Evolutionary conservation across 1,140 invertebrate species (phyloP).

Genomic region (Muscidifurax raptorellus): DNA sequence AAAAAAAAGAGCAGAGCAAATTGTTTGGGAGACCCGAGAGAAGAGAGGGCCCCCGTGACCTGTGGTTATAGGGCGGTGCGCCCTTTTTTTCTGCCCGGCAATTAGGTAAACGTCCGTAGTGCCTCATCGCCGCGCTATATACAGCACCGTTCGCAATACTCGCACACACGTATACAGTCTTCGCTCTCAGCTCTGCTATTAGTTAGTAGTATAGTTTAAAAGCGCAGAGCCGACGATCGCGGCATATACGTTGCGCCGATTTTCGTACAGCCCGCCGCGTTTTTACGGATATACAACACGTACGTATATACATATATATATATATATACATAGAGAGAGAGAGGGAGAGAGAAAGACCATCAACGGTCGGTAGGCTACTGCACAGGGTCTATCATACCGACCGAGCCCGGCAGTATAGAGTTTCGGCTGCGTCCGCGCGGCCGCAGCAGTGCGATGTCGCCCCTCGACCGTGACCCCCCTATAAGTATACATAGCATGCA

Average conservation of each 20-base stretch:
- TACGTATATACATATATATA: too few relatives aligned
- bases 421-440: constrained; percentile 5
- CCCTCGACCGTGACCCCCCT: constrained; percentile 34
- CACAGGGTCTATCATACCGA: constrained; percentile 32
- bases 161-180: constrained; percentile 31
- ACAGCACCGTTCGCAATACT: too few relatives aligned
- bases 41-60: constrained; percentile 67
- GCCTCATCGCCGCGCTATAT: constrained; percentile 37
- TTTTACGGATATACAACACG: background rate
- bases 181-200: constrained; percentile 70
- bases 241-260: background rate
- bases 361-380: background rate
- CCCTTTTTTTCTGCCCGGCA: constrained; percentile 71
- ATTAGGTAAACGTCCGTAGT: constrained; percentile 74
- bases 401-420: constrained; percentile 30
- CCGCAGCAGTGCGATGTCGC: constrained; percentile 35
- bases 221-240: background rate
- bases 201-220: constrained; percentile 68
- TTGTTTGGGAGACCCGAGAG: constrained; percentile 56
- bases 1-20: constrained; percentile 1
- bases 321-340: background rate
- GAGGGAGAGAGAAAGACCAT: background rate
- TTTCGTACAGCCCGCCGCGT: background rate
- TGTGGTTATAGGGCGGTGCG: constrained; percentile 74
- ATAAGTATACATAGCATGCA: too few relatives aligned